These are phyloP conservation scores for Enteromius trimaculatus DNA, from an alignment of 2,797 vertebrate genomes.

Conservation along the genomic window DNA sequence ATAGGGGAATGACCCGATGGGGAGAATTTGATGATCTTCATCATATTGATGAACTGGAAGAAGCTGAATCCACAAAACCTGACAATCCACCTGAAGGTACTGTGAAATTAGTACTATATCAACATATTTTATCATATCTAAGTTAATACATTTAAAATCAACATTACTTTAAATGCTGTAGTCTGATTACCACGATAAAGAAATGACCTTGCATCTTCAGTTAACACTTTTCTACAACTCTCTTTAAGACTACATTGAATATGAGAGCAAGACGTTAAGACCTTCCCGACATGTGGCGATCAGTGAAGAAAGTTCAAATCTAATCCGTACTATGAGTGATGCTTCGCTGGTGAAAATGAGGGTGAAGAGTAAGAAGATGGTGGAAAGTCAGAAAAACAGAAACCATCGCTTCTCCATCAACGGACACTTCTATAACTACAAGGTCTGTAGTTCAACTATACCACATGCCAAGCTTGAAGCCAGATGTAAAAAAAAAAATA, in stretches of 20 bases:
- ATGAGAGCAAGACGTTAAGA: conserved; percentile 77
- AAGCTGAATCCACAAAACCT: conserved; percentile 65
- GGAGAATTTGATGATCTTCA: conserved; percentile 90
- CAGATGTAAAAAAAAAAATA: not conserved
- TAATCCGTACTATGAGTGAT: conserved; percentile 84
- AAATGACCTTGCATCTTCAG: not conserved
- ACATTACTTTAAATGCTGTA: not conserved
- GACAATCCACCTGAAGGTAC: conserved; percentile 68
- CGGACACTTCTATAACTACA: conserved; percentile 91
- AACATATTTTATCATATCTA: not conserved
- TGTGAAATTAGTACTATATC: not conserved
- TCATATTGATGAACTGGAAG: conserved; percentile 85
- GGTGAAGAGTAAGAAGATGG: conserved; percentile 64
- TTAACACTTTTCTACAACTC: not conserved
- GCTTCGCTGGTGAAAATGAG: conserved; percentile 81
- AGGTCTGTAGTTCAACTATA: conserved; percentile 61
- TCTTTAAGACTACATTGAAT: conserved; percentile 72
- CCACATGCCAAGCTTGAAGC: not conserved
- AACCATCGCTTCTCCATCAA: conserved; percentile 91
- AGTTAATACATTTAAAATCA: not conserved
- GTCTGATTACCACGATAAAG: not conserved
- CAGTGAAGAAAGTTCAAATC: conserved; percentile 75
- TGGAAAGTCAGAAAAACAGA: conserved; percentile 72
- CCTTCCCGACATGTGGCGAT: conserved; percentile 64
- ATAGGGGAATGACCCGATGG: conserved; percentile 95